Evolutionary conservation across 2,888 invertebrate genomes (phyloP), one percentile per base, ranked within the genome.

Genomic region (Polyploca ridens): DNA sequence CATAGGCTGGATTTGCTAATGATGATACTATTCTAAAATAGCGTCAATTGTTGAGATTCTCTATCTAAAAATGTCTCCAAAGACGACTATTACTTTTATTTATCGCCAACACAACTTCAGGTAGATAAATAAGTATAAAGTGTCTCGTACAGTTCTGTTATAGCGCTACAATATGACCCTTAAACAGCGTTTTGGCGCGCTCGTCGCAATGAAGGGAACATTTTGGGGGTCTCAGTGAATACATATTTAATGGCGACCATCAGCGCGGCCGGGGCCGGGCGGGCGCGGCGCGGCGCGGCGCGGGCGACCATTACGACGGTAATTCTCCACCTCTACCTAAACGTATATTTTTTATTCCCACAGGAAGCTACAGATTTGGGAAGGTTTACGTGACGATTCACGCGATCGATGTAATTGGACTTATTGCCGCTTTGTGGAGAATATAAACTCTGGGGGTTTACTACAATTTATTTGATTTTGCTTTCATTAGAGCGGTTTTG

Each of bases 301-400:
- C 66, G 69, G 65, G 60, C 68, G 63, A 61, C 73, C 69, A 71
- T 73, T 71, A 73, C 72, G 44, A 61, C 49, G 65, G 69, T 68
- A 70, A 69, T 69, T 65, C 73, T 62, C 66, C 64, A 64, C 64
- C 66, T 59, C 62, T 64, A 33, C 41, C 61, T 41, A 54, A 13
- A 16, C 57, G 14, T 35, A 62, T 66, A 64, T 66, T 64, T 63
- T 35, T 65, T 60, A 64, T 63, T 38, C 66, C 63, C 69, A 46
- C 69, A 70, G 78, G 77, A 74, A 76, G 73, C 71, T 69, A 73
- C 75, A 79, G 75, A 78, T 77, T 79, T 75, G 72, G 66, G 70
- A 58, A 72, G 69, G 74, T 75, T 73, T 69, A 44, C 66, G 70
- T 68, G 72, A 73, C 68, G 69, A 72, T 73, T 75, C 71, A 66